Conservation (phyloP, 53 echinoderm and acorn worm genomes). For the Holothuria leucospilota region DNA sequence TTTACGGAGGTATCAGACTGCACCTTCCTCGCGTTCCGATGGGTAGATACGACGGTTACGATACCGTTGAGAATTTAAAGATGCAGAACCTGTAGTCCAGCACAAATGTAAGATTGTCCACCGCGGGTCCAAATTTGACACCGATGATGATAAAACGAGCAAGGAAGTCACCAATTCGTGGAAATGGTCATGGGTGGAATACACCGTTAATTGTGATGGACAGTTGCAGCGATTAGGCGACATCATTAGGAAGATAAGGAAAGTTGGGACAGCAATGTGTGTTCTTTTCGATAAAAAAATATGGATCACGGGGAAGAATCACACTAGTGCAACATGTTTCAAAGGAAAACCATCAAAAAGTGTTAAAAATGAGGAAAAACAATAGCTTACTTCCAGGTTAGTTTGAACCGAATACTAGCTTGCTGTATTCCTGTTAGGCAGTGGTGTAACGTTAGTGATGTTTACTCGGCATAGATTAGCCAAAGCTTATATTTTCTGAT, state of each 20-base stretch:
- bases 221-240: conserved; percentile 3
- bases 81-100: too few relatives aligned
- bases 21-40: too few relatives aligned
- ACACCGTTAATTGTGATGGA: conserved; percentile 18
- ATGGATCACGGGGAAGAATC: conserved; percentile 51
- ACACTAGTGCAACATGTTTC: conserved; percentile 40
- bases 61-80: too few relatives aligned
- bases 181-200: conserved; percentile 62
- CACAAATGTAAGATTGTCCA: conserved; percentile 33
- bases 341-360: background rate
- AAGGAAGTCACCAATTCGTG: conserved; percentile 38
- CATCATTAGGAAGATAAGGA: conserved; percentile 38
- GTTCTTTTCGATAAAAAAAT: conserved; percentile 55
- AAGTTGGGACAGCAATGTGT: conserved; percentile 49
- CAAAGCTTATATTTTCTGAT: too few relatives aligned
- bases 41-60: too few relatives aligned
- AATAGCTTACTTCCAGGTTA: conserved; percentile 39
- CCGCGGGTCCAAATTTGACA: conserved; percentile 32
- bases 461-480: too few relatives aligned
- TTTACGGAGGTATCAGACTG: too few relatives aligned
- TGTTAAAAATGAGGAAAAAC: conserved; percentile 29
- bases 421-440: too few relatives aligned
- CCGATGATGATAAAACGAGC: conserved; percentile 27
- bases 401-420: background rate
- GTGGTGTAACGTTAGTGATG: too few relatives aligned